phyloP scores from a whole-genome alignment of 2,888 invertebrate genomes.

The Anodontia alba region DNA sequence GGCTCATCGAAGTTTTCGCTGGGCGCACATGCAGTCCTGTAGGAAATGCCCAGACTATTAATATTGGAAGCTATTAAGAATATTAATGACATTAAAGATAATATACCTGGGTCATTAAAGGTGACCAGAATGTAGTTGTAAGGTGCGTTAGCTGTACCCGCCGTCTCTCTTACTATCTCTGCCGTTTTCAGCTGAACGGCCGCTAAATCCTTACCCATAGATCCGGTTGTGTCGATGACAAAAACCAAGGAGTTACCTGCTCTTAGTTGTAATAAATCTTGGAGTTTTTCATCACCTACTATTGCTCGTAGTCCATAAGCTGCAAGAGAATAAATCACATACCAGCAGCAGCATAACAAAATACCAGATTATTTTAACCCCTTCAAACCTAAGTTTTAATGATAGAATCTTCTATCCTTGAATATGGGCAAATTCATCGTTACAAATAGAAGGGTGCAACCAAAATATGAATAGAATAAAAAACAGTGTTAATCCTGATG shows the following conservation, averaged over 20 bases:
- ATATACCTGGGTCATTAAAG: conserved; percentile 68
- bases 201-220: conserved; percentile 63
- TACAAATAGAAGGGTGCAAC: no score
- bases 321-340: conserved; percentile 31
- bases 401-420: neutral
- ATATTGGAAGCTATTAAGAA: no score
- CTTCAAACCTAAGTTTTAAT: neutral
- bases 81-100: no score
- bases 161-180: conserved; percentile 59
- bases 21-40: no score
- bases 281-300: conserved; percentile 59
- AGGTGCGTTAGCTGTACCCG: conserved; percentile 62
- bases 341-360: neutral
- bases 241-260: conserved; percentile 69
- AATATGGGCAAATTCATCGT: no score
- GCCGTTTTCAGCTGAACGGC: conserved; percentile 64
- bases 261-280: conserved; percentile 62
- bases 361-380: neutral
- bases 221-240: conserved; percentile 71
- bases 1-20: no score
- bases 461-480: no score
- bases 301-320: conserved; percentile 57
- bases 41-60: no score
- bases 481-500: no score
- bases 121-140: conserved; percentile 70